Evolutionary conservation across 2,113 vertebrate genomes (phyloP), one percentile per base, ranked within the genome.

Genomic region (Albula glossodonta): DNA sequence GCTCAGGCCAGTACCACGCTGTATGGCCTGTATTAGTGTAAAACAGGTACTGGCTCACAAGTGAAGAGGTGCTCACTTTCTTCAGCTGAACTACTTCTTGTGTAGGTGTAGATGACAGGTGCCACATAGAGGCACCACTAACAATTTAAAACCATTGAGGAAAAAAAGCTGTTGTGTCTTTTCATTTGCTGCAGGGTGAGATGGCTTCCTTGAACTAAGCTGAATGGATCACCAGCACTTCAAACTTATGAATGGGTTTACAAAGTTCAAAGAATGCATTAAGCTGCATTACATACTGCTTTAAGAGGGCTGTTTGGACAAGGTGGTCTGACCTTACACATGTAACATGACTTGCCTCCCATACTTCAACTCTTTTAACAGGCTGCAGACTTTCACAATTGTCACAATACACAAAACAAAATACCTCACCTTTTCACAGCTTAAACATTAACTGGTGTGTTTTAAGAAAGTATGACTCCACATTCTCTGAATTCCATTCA

Each of bases 401-500:
- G 53, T 41, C 19, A 15, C 6, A 2, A 41, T 41, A 60, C 2
- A 57, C 19, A 11, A 78, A 41, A 78, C 25, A 63, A 50, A 60
- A 49, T 79, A 31, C 31, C 31, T 22, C 52, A 51, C 83, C 86
- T 85, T 66, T 85, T 51, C 51, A 7, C 22, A 19, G 11, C n/a
- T 85, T 85, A 85, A 85, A 49, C 77, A 85, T 85, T 85, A 85
- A 85, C 84, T 1, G 15, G 4, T 49, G 79, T 85, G 51, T 52
- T 57, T 70, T 9, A 78, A 49, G 49, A 57, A 85, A 22, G 19
- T 12, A 60, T 19, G 79, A 78, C 86, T 63, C 11, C 50, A 63
- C 56, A n/a, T 84, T 81, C 84, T 63, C 66, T 7, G 41, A 78
- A 89, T 89, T 87, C 86, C 86, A 56, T 19, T 74, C 19, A 51